Percentiles rank a stretch among this genome's conserved stretches.
These are phyloP conservation scores for Pomacea maculata DNA, from an alignment of 1,140 invertebrate genomes.

Conservation along the genomic window DNA sequence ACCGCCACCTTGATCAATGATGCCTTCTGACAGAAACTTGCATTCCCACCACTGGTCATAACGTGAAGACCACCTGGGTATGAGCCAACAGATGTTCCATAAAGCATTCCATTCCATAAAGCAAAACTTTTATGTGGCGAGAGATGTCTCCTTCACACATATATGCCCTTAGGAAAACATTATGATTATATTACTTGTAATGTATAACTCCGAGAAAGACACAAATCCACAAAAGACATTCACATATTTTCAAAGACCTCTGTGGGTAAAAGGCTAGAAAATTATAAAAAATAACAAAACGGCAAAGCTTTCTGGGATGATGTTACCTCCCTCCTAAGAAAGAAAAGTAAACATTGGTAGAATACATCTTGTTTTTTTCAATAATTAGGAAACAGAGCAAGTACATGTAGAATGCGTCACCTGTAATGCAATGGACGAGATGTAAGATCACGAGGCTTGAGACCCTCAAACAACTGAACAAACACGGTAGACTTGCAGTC, in stretches of 20 bases:
- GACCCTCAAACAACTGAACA: constrained; percentile 61
- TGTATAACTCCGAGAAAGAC: background rate
- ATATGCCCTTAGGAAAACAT: background rate
- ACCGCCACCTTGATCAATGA: constrained; percentile 67
- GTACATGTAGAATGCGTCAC: constrained; percentile 28
- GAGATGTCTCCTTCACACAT: too few species aligned
- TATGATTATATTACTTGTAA: background rate
- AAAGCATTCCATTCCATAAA: too few species aligned
- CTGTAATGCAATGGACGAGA: constrained; percentile 59
- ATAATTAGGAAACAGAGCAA: too few species aligned
- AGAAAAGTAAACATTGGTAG: too few species aligned
- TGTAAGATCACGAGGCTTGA: constrained; percentile 56
- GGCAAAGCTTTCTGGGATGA: too few species aligned
- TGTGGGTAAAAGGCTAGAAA: too few species aligned
- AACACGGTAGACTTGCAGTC: constrained; percentile 60
- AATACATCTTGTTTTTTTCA: too few species aligned
- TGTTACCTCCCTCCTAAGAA: too few species aligned
- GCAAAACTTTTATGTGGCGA: too few species aligned
- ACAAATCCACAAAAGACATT: background rate
- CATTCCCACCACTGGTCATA: constrained; percentile 67
- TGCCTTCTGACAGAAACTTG: constrained; percentile 65
- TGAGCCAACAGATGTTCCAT: background rate
- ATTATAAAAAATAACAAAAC: too few species aligned
- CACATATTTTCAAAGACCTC: too few species aligned
- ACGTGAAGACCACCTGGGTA: constrained; percentile 55